Base-by-base conservation (phyloP, 2,113 vertebrate species). In the Mungos mungo region DNA sequence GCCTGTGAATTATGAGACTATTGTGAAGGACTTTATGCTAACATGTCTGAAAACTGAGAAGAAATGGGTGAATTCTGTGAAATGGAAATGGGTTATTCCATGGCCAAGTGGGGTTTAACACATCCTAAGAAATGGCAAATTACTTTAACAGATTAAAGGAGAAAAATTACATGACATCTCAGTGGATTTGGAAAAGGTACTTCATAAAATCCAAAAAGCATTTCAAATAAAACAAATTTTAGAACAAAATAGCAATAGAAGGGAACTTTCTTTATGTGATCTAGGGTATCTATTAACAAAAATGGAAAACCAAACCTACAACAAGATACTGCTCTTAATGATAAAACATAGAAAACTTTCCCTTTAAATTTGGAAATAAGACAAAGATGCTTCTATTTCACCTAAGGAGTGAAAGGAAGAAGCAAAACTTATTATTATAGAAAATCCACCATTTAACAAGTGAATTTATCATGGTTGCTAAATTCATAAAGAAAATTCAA, bases 41-140 rank as follows among this genome's bases (percentile, higher is more conserved):
- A 15, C 69, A 65, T n/a, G 76, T 38, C 45, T 96, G 71, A 83
- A 92, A 83, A 88, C 41, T 71, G 82, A 54, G 13, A 88, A 90
- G 29, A 97, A 96, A 57, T 81, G n/a, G 21, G 8, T 88, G 76
- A 92, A 81, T 97, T 74, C 66, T 12, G 45, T 87, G 74, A 81
- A 69, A 41, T 88, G n/a, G 33, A 81, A 71, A 29, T 80, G 21
- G 52, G 11, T 65, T 88, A 60, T 90, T 90, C 27, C n/a, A 33
- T 69, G 41, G 68, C 35, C 60, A 77, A 35, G 0, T 84, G 19
- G 52, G 33, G 2, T 69, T 88, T 82, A 90, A 38, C 29, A 80
- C n/a, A 81, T 23, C 79, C 47, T 91, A 52, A 74, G 85, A 90
- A 95, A 79, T 88, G 29, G 60, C 81, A 16, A 92, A 88, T 92